phyloP scores from a whole-genome alignment of 2,113 vertebrate genomes.

The Dipodomys ordii region DNA sequence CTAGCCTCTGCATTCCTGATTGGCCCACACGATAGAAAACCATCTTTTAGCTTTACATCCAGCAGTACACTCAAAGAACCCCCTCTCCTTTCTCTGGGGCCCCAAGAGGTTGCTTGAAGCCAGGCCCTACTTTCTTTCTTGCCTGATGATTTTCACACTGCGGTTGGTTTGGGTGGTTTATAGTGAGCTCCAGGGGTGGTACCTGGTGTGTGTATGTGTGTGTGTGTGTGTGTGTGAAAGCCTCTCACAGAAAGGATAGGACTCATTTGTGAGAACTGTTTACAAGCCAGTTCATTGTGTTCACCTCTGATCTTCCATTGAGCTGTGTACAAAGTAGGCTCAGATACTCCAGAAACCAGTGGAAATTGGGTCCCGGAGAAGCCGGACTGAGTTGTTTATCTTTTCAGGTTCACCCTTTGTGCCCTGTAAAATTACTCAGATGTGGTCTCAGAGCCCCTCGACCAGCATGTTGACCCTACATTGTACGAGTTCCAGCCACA shows the following conservation, averaged over 20 bases:
- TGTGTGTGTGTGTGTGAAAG: too few species aligned
- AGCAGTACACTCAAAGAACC: not conserved
- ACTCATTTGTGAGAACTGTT: constrained; percentile 16
- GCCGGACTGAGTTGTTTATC: not conserved
- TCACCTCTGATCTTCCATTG: not conserved
- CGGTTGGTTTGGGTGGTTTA: constrained; percentile 44
- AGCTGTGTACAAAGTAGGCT: not conserved
- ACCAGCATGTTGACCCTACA: not conserved
- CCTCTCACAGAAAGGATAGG: not conserved
- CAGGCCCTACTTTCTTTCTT: constrained; percentile 36
- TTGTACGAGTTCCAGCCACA: not conserved
- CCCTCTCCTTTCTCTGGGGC: constrained; percentile 30
- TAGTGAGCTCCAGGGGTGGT: not conserved
- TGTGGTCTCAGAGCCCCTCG: not conserved
- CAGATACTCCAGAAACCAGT: not conserved
- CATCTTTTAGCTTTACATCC: constrained; percentile 39
- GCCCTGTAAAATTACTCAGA: not conserved
- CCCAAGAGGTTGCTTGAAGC: constrained; percentile 44
- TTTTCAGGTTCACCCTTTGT: constrained; percentile 60
- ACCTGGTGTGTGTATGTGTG: not conserved
- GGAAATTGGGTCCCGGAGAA: not conserved
- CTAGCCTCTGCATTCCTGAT: not conserved
- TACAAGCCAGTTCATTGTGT: not conserved
- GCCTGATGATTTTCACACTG: not conserved
- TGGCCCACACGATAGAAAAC: not conserved